Conservation (phyloP, 2,113 vertebrate genomes). For the Onychorhynchus coronatus region DNA sequence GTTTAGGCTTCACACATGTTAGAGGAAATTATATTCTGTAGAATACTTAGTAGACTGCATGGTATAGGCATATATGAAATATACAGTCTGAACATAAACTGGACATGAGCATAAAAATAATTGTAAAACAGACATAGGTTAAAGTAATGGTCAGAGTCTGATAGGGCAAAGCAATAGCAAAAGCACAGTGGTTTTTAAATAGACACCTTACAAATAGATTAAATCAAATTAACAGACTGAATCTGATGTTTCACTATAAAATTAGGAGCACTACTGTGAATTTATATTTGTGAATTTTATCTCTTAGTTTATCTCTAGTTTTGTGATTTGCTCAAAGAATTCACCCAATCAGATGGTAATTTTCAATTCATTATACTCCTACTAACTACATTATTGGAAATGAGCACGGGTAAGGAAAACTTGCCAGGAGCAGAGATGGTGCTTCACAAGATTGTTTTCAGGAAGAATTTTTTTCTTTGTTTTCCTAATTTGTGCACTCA, state of each 20-base stretch:
- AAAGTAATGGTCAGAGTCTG: background rate
- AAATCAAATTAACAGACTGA: background rate
- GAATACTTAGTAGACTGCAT: background rate
- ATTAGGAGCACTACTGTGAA: background rate
- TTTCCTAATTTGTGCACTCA: background rate
- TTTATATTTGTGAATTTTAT: background rate
- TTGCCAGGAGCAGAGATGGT: background rate
- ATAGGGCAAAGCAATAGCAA: background rate
- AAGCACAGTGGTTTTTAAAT: background rate
- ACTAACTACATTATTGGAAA: background rate
- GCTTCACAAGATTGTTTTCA: background rate
- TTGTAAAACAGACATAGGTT: background rate
- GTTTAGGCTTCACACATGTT: background rate
- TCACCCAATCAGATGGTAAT: background rate
- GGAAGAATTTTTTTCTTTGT: background rate
- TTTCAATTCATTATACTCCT: background rate
- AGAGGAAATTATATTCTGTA: background rate
- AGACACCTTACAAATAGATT: background rate
- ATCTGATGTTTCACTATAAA: background rate
- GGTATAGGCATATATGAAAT: background rate
- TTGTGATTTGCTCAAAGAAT: background rate
- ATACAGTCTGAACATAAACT: background rate
- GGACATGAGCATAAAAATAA: background rate
- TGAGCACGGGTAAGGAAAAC: background rate
- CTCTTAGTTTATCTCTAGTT: background rate